Conservation (phyloP, 2,888 invertebrate genomes). For the Rhagium mordax region DNA sequence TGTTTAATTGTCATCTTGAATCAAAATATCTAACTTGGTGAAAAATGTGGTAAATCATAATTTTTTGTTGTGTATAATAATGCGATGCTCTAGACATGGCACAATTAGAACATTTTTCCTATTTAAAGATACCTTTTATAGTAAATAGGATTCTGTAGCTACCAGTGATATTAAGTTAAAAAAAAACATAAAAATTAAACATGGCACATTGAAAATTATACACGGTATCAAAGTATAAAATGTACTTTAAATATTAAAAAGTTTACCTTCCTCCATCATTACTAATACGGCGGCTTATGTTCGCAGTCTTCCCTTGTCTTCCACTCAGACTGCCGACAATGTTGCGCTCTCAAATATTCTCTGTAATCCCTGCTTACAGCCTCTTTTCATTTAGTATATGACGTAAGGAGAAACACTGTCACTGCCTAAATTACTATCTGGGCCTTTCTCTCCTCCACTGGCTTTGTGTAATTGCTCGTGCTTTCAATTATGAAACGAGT, state of each 20-base stretch:
- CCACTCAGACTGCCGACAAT: conserved; percentile 10
- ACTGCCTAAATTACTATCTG: background rate
- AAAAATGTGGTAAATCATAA: no score
- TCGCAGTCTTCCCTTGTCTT: conserved; percentile 7
- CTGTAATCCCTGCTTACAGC: conserved; percentile 3
- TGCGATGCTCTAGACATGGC: no score
- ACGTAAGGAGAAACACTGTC: background rate
- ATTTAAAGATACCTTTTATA: no score
- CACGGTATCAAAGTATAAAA: background rate
- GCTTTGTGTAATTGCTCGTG: conserved; percentile 3
- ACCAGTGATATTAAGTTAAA: no score
- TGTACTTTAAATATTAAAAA: background rate
- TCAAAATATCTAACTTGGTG: no score
- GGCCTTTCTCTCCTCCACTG: background rate
- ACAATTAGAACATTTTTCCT: no score
- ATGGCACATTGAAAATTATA: background rate
- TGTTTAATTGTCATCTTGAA: no score
- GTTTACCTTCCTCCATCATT: background rate
- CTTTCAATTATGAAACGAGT: background rate
- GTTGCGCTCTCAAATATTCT: conserved; percentile 1
- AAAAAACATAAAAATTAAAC: no score
- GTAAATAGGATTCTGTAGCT: background rate
- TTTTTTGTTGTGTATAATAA: no score
- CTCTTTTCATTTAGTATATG: conserved; percentile 1
- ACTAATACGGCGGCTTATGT: conserved; percentile 1